Conservation (phyloP, 2,888 invertebrate genomes). For the Volucella inanis region DNA sequence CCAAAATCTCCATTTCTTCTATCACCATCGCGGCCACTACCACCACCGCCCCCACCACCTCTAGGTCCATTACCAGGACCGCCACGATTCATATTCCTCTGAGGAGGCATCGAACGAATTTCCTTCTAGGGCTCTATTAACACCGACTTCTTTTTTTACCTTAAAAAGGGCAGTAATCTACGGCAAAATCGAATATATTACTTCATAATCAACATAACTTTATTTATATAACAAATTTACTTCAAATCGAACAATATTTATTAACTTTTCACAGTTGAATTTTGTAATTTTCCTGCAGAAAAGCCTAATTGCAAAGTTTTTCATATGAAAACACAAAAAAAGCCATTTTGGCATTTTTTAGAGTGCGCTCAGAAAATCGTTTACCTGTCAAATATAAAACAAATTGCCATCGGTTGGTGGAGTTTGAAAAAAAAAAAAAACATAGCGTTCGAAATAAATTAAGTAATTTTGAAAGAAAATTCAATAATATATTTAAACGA, state of each 20-base stretch:
- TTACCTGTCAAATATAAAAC: conserved; percentile 52
- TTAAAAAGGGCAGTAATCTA: conserved; percentile 28
- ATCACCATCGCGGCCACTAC: conserved; percentile 45
- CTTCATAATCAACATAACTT: not conserved
- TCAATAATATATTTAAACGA: not conserved
- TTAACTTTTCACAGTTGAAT: conserved; percentile 25
- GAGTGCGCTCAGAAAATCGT: conserved; percentile 71
- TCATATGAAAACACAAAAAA: conserved; percentile 62
- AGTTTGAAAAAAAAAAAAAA: not conserved
- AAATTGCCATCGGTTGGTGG: conserved; percentile 4
- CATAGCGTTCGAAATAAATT: no score
- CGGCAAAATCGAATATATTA: not conserved
- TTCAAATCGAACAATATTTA: conserved; percentile 37
- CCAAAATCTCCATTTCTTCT: conserved; percentile 47
- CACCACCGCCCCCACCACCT: conserved; percentile 26
- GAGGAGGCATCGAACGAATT: conserved; percentile 64
- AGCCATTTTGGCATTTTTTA: conserved; percentile 76
- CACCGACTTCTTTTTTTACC: conserved; percentile 20
- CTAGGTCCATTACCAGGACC: conserved; percentile 49
- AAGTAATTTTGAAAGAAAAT: not conserved
- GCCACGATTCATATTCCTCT: conserved; percentile 71
- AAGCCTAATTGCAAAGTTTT: conserved; percentile 31
- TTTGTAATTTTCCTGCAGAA: conserved; percentile 21
- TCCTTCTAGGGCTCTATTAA: conserved; percentile 30
- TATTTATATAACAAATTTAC: conserved; percentile 23